Evolutionary conservation across 2,113 vertebrate species (phyloP), one percentile per base, ranked within the genome.

Genomic region (Serinus canaria): DNA sequence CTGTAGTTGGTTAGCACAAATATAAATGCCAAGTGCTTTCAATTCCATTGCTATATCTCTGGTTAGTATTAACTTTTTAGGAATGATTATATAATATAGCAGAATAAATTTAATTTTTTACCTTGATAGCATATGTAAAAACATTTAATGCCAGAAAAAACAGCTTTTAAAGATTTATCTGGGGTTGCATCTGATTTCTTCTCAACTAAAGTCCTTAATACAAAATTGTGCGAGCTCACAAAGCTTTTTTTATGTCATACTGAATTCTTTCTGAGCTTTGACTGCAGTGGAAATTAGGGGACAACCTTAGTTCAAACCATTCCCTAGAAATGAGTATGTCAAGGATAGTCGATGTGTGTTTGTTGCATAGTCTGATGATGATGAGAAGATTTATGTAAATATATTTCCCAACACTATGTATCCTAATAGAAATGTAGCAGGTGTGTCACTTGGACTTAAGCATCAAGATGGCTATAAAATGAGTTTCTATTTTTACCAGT

Each of bases 401-500:
- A 46, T 73, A 64, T 91, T 97, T 67, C 69, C 95, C 96, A 89
- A 84, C 84, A 41, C 80, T 35, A 41, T 93, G 91, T 96, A 89
- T 97, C 92, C 92, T 95, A 92, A 92, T 95, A 97, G 96, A 95
- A 97, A 63, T 41, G 59, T 89, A 97, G 96, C 97, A 98, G 97
- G 97, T 98, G 96, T 97, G 90, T 96, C 91, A 83, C 91, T 95
- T 97, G 94, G 96, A 97, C 94, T 96, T 94, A 78, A 97, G 95
- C 88, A 91, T 97, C 95, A 95, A 97, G 96, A 96, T 95, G 95
- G 96, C 97, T 97, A 79, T 97, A 97, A 98, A 97, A 95, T 94
- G 90, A 90, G 92, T 88, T 97, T 98, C 98, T 98, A 98, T 98
- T 98, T 98, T 98, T 98, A 98, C 94, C 95, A 53, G 94, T 95